These are phyloP conservation scores for Notolabrus celidotus DNA, from an alignment of 2,797 vertebrate species.

Conservation along the genomic window DNA sequence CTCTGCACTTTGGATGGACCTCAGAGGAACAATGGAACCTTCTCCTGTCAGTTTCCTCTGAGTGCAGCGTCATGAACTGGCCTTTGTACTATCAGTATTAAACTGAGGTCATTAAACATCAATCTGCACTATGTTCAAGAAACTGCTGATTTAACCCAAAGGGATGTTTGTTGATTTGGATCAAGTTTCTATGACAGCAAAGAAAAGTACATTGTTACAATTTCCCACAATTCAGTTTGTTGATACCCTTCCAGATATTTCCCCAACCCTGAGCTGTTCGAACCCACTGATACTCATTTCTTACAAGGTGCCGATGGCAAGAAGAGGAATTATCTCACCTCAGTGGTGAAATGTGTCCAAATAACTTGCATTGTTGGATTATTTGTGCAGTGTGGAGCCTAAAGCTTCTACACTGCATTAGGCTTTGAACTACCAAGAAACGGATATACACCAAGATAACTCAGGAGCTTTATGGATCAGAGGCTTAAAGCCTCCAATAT, in stretches of 20 bases:
- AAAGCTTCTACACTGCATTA: no score
- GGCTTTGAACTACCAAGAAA: no score
- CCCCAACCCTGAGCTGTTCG: neutral
- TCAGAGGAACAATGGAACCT: no score
- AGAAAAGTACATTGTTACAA: neutral
- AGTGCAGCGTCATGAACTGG: no score
- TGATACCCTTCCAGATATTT: no score
- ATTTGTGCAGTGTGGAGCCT: conserved; percentile 1
- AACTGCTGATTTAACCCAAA: conserved; percentile 1
- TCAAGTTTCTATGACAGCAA: neutral
- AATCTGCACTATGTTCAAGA: neutral
- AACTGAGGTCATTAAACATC: neutral
- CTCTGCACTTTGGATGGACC: no score
- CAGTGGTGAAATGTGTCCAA: neutral
- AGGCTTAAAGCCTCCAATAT: neutral
- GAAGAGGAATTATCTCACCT: neutral
- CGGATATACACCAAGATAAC: no score
- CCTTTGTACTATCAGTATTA: no score
- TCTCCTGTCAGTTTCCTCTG: no score
- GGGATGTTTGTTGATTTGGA: neutral
- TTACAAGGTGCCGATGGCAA: no score
- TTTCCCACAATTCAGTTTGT: neutral
- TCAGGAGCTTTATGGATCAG: no score
- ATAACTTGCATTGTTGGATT: no score
- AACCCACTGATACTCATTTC: neutral